These are phyloP conservation scores for Miniopterus natalensis DNA, from an alignment of 2,113 vertebrate genomes.

Conservation along the genomic window DNA sequence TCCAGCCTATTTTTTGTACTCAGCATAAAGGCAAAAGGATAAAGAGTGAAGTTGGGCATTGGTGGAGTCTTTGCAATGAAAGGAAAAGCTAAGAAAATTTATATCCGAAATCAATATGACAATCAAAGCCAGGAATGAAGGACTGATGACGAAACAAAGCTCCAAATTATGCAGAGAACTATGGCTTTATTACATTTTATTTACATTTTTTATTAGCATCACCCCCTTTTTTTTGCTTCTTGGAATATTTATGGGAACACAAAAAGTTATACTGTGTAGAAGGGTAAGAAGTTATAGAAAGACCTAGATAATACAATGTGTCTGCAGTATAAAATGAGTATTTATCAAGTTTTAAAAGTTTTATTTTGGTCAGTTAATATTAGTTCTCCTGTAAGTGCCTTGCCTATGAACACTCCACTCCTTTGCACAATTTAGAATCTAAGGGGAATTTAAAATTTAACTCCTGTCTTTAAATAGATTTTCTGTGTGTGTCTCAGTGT, in stretches of 20 bases:
- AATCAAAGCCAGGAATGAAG: background rate
- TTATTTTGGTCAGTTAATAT: background rate
- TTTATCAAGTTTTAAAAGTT: constrained; percentile 21
- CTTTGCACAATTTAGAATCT: constrained; percentile 47
- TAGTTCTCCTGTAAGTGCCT: background rate
- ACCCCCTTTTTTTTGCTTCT: background rate
- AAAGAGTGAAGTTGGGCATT: constrained; percentile 18
- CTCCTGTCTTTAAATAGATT: constrained; percentile 17
- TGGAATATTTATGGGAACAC: background rate
- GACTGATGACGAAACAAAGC: background rate
- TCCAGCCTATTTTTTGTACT: constrained; percentile 57
- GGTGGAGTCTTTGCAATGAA: constrained; percentile 3
- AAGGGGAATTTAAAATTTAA: constrained; percentile 21
- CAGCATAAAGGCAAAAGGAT: constrained; percentile 45
- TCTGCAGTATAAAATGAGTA: background rate
- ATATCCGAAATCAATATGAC: background rate
- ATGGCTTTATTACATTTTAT: background rate
- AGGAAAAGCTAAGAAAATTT: constrained; percentile 39
- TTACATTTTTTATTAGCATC: constrained; percentile 15
- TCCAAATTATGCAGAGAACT: background rate
- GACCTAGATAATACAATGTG: background rate
- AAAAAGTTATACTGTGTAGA: background rate
- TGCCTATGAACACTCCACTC: background rate
- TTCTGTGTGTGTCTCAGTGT: background rate
- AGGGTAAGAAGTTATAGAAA: background rate